Percentiles rank a stretch among this genome's conserved stretches.
phyloP scores from a whole-genome alignment of 2,888 invertebrate genomes.

The Cordylochernes scorpioides region DNA sequence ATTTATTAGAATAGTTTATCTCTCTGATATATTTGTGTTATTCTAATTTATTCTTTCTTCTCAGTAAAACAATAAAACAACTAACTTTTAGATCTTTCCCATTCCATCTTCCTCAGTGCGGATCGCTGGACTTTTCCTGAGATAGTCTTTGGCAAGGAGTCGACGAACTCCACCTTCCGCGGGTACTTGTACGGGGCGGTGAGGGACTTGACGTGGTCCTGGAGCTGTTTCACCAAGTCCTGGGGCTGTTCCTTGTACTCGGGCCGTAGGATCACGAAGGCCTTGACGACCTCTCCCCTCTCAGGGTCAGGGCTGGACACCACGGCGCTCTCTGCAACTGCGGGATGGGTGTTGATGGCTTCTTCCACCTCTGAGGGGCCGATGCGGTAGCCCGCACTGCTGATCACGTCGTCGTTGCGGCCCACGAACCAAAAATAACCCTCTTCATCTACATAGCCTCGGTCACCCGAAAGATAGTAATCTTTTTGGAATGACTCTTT shows the following conservation, averaged over 20 bases:
- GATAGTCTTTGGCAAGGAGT: too few species aligned
- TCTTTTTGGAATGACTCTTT: constrained; percentile 19
- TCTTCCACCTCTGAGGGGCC: constrained; percentile 28
- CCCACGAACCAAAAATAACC: constrained; percentile 24
- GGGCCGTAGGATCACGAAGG: too few species aligned
- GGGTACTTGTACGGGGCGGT: neutral
- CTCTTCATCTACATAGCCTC: constrained; percentile 23
- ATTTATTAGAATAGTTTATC: too few species aligned
- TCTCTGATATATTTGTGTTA: too few species aligned
- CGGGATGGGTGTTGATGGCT: constrained; percentile 24
- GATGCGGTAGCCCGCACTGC: constrained; percentile 25
- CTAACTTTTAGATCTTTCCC: too few species aligned
- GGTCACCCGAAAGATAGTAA: constrained; percentile 25
- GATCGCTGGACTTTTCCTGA: too few species aligned
- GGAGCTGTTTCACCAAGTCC: neutral
- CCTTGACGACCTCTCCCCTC: constrained; percentile 24
- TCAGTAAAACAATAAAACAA: too few species aligned
- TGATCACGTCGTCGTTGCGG: constrained; percentile 26
- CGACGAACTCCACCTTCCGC: too few species aligned
- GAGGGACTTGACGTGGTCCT: neutral
- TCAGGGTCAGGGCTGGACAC: constrained; percentile 24
- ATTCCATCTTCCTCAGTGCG: too few species aligned
- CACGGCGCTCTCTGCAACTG: constrained; percentile 26
- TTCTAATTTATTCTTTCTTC: too few species aligned
- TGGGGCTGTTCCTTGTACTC: too few species aligned